A percentile compares a stretch with the other conserved stretches of the same genome.
phyloP scores from a whole-genome alignment of 2,888 invertebrate species.

The Meta bourneti region DNA sequence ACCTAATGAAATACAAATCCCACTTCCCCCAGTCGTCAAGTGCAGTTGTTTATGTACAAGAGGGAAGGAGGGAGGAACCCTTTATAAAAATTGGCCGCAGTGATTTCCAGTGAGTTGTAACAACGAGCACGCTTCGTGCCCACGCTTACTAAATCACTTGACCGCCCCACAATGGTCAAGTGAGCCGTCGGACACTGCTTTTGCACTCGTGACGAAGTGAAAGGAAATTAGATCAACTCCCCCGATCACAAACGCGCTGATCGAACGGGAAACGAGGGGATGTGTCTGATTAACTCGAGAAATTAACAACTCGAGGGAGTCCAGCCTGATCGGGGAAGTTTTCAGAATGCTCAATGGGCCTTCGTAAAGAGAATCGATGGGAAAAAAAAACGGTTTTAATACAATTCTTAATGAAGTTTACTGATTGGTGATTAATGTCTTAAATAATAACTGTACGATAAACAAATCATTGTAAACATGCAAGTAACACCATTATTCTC shows the following conservation, averaged over 20 bases:
- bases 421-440: too few species aligned
- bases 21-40: constrained; percentile 4
- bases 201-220: background rate
- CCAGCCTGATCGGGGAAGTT: background rate
- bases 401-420: too few species aligned
- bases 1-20: constrained; percentile 47
- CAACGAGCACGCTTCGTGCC: constrained; percentile 26
- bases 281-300: constrained; percentile 69
- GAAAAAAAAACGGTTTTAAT: too few species aligned
- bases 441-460: too few species aligned
- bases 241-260: constrained; percentile 11
- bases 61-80: constrained; percentile 42
- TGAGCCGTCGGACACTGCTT: constrained; percentile 51
- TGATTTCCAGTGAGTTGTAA: constrained; percentile 54
- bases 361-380: too few species aligned
- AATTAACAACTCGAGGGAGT: constrained; percentile 64
- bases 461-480: too few species aligned
- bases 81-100: constrained; percentile 66
- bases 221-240: constrained; percentile 71
- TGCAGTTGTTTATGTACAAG: constrained; percentile 49
- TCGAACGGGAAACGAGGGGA: constrained; percentile 20
- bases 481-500: too few species aligned
- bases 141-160: constrained; percentile 65
- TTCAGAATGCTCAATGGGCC: background rate
- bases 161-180: constrained; percentile 68